Percentiles rank a stretch among this genome's conserved stretches.
These are phyloP conservation scores for Cataglyphis rosenhaueri DNA, from an alignment of 2,888 invertebrate genomes.

Conservation along the genomic window DNA sequence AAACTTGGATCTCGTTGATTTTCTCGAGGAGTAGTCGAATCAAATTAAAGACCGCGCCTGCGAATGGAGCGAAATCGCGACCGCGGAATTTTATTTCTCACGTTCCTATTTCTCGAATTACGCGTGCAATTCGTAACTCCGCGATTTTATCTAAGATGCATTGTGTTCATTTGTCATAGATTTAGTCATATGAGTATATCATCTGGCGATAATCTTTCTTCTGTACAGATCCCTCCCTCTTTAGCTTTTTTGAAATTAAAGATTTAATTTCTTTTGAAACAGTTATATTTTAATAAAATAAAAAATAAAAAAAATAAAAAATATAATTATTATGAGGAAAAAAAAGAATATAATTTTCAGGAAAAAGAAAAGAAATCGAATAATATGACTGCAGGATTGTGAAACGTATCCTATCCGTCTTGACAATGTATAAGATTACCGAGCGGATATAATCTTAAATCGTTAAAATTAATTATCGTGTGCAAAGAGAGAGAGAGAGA, in stretches of 20 bases:
- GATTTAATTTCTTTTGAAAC: neutral
- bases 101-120: constrained; percentile 47
- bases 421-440: constrained; percentile 40
- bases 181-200: neutral
- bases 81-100: constrained; percentile 40
- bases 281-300: neutral
- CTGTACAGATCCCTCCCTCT: neutral
- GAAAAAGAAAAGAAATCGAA: constrained; percentile 9
- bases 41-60: constrained; percentile 49
- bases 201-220: neutral
- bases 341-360: constrained; percentile 7
- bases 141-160: constrained; percentile 16
- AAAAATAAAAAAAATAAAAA: neutral
- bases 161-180: constrained; percentile 9
- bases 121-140: constrained; percentile 34
- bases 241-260: neutral
- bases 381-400: constrained; percentile 5
- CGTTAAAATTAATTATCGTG: constrained; percentile 47
- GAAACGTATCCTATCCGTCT: constrained; percentile 19
- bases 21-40: constrained; percentile 41
- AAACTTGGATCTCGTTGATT: constrained; percentile 38
- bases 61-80: constrained; percentile 16
- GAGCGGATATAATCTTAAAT: constrained; percentile 41
- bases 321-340: neutral
- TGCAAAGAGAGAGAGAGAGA: neutral